Evolutionary conservation across 2,888 invertebrate species (phyloP).

Genomic region (Lasioglossum villosulum): DNA sequence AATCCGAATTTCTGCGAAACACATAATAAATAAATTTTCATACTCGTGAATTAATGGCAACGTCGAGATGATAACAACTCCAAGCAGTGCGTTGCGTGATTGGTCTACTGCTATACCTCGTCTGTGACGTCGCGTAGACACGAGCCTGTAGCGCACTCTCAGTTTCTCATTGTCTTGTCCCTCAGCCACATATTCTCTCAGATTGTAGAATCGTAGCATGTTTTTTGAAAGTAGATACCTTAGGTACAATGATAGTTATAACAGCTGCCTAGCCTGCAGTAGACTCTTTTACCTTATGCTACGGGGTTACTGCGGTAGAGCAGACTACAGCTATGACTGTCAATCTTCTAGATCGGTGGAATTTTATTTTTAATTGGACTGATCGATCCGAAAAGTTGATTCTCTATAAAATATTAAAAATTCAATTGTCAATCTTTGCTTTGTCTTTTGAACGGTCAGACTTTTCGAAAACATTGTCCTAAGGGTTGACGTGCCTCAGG

Average conservation of each 20-base stretch:
- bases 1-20: background rate
- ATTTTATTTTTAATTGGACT: background rate
- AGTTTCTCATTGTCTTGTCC: background rate
- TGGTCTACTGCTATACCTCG: constrained; percentile 4
- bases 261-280: background rate
- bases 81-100: background rate
- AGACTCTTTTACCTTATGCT: background rate
- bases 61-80: background rate
- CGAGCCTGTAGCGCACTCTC: constrained; percentile 9
- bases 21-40: too few species aligned
- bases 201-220: background rate
- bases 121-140: constrained; percentile 17
- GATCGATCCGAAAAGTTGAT: background rate
- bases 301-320: background rate
- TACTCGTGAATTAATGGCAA: background rate
- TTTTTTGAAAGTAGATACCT: background rate
- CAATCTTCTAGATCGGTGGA: background rate
- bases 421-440: background rate
- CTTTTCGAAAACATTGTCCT: background rate
- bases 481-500: background rate
- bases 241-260: background rate
- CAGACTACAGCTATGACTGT: background rate
- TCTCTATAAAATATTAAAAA: background rate
- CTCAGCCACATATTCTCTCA: background rate
- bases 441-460: background rate